Evolutionary conservation across 2,797 vertebrate species (phyloP).

Genomic region (Myotis planiceps): DNA sequence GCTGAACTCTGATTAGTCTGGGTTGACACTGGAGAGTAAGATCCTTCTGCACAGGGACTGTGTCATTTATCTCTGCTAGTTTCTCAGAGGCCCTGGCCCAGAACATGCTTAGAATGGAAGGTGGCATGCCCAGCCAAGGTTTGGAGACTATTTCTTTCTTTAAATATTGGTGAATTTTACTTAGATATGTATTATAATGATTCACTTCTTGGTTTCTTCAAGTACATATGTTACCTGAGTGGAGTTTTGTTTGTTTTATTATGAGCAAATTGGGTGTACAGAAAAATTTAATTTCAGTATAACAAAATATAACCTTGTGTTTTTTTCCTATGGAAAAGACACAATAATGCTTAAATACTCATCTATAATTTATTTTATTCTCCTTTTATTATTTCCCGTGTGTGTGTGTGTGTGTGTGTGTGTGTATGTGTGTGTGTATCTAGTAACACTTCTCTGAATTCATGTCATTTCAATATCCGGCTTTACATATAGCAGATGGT

Average conservation of each 20-base stretch:
- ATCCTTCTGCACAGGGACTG: not conserved
- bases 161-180: not conserved
- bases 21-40: not conserved
- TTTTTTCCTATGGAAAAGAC: not conserved
- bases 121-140: not conserved
- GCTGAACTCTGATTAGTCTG: not conserved
- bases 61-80: not conserved
- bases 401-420: not conserved
- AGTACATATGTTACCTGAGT: not conserved
- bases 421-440: not conserved
- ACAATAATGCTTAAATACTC: not conserved
- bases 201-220: not conserved
- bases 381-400: not conserved
- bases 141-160: not conserved
- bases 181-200: not conserved
- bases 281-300: not conserved
- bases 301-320: not conserved
- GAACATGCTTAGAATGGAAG: not conserved
- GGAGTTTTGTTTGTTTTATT: not conserved
- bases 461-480: constrained; percentile 29
- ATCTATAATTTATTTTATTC: constrained; percentile 3
- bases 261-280: not conserved
- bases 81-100: not conserved
- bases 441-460: not conserved
- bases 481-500: constrained; percentile 41